Evolutionary conservation across 2,797 vertebrate species (phyloP).

Genomic region (Mionectes olivaceus): DNA sequence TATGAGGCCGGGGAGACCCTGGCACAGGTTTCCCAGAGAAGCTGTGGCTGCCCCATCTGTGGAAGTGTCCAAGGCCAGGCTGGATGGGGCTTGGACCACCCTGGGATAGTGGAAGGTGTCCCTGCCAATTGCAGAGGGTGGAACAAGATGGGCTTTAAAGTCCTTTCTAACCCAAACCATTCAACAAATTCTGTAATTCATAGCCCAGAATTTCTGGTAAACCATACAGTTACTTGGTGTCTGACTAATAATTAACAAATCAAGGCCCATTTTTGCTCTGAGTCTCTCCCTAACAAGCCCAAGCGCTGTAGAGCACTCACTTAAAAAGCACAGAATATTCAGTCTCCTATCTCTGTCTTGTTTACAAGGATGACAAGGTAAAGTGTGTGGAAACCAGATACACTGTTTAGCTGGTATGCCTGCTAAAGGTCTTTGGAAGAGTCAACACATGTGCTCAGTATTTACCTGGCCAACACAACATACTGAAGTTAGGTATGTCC

Average conservation of each 20-base stretch:
- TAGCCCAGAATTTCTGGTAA: not conserved
- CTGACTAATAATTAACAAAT: not conserved
- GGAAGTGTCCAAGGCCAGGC: fast-evolving
- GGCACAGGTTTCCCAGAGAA: too few relatives aligned
- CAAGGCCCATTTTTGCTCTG: not conserved
- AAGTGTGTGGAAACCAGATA: not conserved
- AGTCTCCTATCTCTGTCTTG: fast-evolving
- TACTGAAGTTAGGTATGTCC: fast-evolving
- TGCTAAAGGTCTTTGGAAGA: not conserved
- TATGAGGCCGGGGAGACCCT: fast-evolving
- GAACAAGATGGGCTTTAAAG: not conserved
- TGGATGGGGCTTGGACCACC: fast-evolving
- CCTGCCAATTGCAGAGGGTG: fast-evolving
- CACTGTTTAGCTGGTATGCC: not conserved
- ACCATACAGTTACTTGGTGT: not conserved
- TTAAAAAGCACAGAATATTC: not conserved
- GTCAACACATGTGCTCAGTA: fast-evolving
- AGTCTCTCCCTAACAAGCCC: not conserved
- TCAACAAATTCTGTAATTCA: not conserved
- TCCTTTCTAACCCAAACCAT: not conserved
- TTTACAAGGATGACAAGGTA: not conserved
- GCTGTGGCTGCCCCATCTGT: fast-evolving
- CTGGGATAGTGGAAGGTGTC: not conserved
- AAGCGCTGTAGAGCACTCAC: not conserved
- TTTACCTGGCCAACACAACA: not conserved